Evolutionary conservation across 92 coral and sea anemone genomes (phyloP), one percentile per base, ranked within the genome.

Genomic region (Actinernus sp.): DNA sequence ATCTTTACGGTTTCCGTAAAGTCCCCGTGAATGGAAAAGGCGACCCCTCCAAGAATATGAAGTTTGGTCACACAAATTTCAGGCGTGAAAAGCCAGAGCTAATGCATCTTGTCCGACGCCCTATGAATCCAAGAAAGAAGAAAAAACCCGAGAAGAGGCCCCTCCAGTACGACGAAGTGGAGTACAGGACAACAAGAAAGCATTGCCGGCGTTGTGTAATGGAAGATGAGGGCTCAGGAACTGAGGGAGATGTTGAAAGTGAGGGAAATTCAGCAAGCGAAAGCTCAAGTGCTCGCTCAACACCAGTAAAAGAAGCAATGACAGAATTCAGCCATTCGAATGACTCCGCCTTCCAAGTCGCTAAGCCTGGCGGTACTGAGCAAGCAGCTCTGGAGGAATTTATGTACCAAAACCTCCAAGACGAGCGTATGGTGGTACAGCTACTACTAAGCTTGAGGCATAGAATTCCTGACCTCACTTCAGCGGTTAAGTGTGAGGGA

Each of bases 31-130:
- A 86, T 58, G 99, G 99, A 49, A 95, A 95, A 78, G 89, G 89
- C 43, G 99, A 95, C 90, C 99, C 99, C 49, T 89, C 97, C 18
- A 95, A 92, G 73, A 91, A 95, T 73, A 95, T 95, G 99, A 89
- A 84, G 67, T 95, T 95, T 76, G 99, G 91, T 45, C 99, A 95
- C 32, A 79, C 81, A 53, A 69, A 91, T 56, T 95, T 95, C 65
- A 74, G 77, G 74, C 89, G 97, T 25, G 93, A 87, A 73, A 86
- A 65, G 41, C 99, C 99, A 18, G 97, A 95, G 41, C 78, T 84
- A 38, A 95, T 95, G 99, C 93, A 91, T 49, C 79, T 91, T 61
- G 99, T 95, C 30, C 87, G 86, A 21, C 91, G 99, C 47, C 91
- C 94, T 43, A 91, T 92, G 75, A 58, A 79, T 49, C 71, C 99